A percentile compares a stretch with the other conserved stretches of the same genome.
Evolutionary conservation across 1,140 invertebrate species (phyloP).

Genomic region (Diorhabda elongata): DNA sequence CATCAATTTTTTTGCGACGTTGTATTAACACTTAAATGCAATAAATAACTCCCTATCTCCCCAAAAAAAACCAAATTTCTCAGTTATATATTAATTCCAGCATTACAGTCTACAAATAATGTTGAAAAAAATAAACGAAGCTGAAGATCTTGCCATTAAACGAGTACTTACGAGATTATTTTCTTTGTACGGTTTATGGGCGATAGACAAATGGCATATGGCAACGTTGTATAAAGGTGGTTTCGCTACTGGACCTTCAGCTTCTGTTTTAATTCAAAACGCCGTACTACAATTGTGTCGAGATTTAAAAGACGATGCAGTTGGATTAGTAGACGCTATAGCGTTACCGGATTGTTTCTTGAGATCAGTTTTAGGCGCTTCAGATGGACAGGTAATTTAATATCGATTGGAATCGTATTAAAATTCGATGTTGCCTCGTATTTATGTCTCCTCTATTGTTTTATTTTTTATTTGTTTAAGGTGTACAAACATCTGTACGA

Average conservation of each 20-base stretch:
- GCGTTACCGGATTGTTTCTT: constrained; percentile 85
- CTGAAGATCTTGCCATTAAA: constrained; percentile 48
- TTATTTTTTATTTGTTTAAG: constrained; percentile 59
- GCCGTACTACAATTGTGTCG: constrained; percentile 60
- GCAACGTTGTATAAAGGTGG: constrained; percentile 72
- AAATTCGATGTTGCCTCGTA: constrained; percentile 50
- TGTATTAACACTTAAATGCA: too few relatives aligned
- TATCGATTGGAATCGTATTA: not conserved
- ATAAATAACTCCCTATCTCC: too few relatives aligned
- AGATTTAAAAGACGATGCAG: constrained; percentile 66
- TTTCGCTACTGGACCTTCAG: constrained; percentile 52
- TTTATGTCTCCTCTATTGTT: constrained; percentile 70
- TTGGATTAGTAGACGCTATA: constrained; percentile 74
- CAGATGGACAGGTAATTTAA: constrained; percentile 67
- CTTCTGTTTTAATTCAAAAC: constrained; percentile 51
- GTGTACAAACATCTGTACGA: constrained; percentile 59
- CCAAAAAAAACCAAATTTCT: too few relatives aligned
- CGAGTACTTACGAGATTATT: constrained; percentile 63
- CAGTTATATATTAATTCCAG: constrained; percentile 45
- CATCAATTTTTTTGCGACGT: too few relatives aligned
- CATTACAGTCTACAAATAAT: constrained; percentile 61
- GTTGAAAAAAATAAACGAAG: constrained; percentile 53
- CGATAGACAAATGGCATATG: constrained; percentile 66
- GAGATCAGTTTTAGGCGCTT: constrained; percentile 72
- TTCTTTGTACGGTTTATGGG: constrained; percentile 67